phyloP scores from a whole-genome alignment of 2,888 invertebrate genomes.

The Rhamphomyia laevipes region DNA sequence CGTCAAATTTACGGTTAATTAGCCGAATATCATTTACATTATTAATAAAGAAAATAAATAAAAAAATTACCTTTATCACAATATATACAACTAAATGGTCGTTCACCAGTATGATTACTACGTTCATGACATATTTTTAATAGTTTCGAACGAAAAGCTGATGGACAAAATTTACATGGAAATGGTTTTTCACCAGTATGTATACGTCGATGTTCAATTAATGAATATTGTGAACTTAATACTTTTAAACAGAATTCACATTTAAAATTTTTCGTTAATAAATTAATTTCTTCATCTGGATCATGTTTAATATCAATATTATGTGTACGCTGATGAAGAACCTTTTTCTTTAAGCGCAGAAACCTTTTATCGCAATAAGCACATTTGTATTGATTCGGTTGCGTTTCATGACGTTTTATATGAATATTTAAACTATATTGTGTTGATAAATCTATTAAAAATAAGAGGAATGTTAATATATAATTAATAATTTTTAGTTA shows the following conservation, averaged over 20 bases:
- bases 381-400: neutral
- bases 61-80: neutral
- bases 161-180: conserved; percentile 15
- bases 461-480: too few relatives aligned
- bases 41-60: too few relatives aligned
- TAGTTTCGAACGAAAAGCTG: too few relatives aligned
- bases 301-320: too few relatives aligned
- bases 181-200: neutral
- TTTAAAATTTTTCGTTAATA: neutral
- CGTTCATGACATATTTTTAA: neutral
- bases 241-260: neutral
- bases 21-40: too few relatives aligned
- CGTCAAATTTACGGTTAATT: too few relatives aligned
- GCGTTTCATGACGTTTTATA: too few relatives aligned
- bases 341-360: neutral
- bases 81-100: neutral
- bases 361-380: neutral
- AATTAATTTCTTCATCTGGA: too few relatives aligned
- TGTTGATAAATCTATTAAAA: too few relatives aligned
- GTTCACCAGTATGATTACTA: neutral
- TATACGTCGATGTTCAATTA: neutral
- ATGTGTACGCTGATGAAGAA: too few relatives aligned
- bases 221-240: neutral
- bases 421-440: too few relatives aligned
- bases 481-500: too few relatives aligned